Conservation (phyloP, 2,797 vertebrate genomes). For the Halcyon chelicuti region DNA sequence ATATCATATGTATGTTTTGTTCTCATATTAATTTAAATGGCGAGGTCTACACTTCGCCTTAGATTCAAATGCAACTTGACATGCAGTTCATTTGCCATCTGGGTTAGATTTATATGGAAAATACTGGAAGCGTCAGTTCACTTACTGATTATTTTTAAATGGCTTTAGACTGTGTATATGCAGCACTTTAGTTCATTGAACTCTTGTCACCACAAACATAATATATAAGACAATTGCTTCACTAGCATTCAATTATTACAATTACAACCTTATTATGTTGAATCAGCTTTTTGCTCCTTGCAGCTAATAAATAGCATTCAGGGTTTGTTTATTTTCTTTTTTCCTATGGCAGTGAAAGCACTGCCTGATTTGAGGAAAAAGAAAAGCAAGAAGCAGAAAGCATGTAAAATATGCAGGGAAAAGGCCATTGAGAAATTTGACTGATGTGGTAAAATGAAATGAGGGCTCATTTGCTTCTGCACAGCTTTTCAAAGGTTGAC, state of each 20-base stretch:
- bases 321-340: background rate
- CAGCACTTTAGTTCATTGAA: conserved; percentile 30
- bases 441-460: conserved; percentile 53
- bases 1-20: background rate
- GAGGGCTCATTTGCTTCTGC: conserved; percentile 50
- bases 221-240: conserved; percentile 23
- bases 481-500: conserved; percentile 23
- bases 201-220: conserved; percentile 22
- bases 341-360: background rate
- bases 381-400: background rate
- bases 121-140: background rate
- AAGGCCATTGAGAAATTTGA: conserved; percentile 45
- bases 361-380: background rate
- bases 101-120: background rate
- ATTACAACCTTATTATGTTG: conserved; percentile 28
- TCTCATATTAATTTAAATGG: background rate
- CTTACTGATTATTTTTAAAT: conserved; percentile 16
- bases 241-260: conserved; percentile 41
- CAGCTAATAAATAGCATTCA: conserved; percentile 20
- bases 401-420: conserved; percentile 14
- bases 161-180: background rate
- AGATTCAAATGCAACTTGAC: background rate
- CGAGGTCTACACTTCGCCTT: background rate
- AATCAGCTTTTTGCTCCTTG: conserved; percentile 28
- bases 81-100: background rate